phyloP scores from a whole-genome alignment of 2,797 vertebrate genomes.

The Hafferia zeledoni region DNA sequence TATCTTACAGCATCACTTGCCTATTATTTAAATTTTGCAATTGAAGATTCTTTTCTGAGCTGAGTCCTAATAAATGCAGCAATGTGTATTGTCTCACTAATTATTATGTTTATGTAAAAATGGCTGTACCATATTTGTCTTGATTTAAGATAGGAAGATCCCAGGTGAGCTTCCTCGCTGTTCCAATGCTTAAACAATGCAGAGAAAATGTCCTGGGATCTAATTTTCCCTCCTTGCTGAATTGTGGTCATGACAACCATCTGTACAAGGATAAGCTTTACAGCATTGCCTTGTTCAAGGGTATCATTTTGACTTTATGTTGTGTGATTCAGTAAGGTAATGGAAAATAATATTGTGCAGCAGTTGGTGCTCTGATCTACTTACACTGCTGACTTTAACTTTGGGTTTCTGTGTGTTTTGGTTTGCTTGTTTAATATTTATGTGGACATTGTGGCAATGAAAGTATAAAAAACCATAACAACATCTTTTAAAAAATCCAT shows the following conservation, averaged over 20 bases:
- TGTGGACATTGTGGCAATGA: background rate
- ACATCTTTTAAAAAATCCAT: background rate
- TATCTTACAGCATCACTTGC: background rate
- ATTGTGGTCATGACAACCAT: slow-evolving; percentile 62
- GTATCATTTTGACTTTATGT: slow-evolving; percentile 13
- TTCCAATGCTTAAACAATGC: slow-evolving; percentile 46
- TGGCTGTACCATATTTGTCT: slow-evolving; percentile 18
- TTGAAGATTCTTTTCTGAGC: background rate
- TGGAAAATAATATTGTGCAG: slow-evolving; percentile 31
- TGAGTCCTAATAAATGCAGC: background rate
- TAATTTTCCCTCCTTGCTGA: slow-evolving; percentile 58
- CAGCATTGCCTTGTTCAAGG: background rate
- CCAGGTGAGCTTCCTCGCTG: slow-evolving; percentile 39
- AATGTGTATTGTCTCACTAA: background rate
- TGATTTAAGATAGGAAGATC: slow-evolving; percentile 20
- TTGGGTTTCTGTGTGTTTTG: background rate
- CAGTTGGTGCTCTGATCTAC: background rate
- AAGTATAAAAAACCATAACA: background rate
- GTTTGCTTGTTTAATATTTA: background rate
- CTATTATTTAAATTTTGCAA: background rate
- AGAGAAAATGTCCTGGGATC: slow-evolving; percentile 59
- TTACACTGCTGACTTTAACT: background rate
- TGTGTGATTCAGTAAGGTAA: slow-evolving; percentile 10
- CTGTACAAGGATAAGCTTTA: slow-evolving; percentile 63
- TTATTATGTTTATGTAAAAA: background rate